phyloP scores from a whole-genome alignment of 64 coral and sea anemone species.

The Montipora efflorescens region DNA sequence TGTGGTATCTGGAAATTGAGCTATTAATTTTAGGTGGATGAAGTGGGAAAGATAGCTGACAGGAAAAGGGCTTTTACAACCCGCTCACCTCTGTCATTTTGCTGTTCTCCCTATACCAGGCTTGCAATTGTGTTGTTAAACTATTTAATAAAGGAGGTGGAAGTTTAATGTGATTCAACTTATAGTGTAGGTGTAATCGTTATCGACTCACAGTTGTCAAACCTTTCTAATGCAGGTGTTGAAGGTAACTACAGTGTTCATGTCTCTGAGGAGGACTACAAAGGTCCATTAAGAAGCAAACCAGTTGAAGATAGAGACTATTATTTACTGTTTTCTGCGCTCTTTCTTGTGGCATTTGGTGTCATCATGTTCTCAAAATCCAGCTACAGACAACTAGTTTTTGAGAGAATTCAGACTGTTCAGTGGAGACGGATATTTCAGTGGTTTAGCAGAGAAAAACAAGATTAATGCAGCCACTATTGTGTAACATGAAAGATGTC shows the following conservation, averaged over 20 bases:
- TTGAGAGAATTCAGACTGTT: conserved; percentile 35
- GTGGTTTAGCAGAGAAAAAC: conserved; percentile 62
- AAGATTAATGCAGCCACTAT: neutral
- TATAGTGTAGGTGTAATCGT: too few species aligned
- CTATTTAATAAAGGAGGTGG: too few species aligned
- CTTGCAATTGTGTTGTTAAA: too few species aligned
- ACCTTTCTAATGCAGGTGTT: conserved; percentile 66
- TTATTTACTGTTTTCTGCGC: conserved; percentile 65
- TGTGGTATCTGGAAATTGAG: neutral
- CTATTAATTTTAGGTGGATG: neutral
- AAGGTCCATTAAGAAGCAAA: conserved; percentile 67
- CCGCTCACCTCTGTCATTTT: too few species aligned
- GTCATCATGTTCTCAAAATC: conserved; percentile 73
- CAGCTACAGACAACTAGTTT: conserved; percentile 55
- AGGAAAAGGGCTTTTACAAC: neutral
- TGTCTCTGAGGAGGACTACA: conserved; percentile 70
- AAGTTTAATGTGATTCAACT: too few species aligned
- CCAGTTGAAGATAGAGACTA: conserved; percentile 65
- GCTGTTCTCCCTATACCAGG: too few species aligned
- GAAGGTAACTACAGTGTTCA: conserved; percentile 59
- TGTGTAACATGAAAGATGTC: neutral
- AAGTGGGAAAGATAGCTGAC: neutral
- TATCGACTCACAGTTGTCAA: too few species aligned
- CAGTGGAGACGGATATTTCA: conserved; percentile 59
- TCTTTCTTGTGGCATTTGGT: conserved; percentile 80